phyloP scores from a whole-genome alignment of 2,113 vertebrate genomes.

The Brachypodius melanocephalos region DNA sequence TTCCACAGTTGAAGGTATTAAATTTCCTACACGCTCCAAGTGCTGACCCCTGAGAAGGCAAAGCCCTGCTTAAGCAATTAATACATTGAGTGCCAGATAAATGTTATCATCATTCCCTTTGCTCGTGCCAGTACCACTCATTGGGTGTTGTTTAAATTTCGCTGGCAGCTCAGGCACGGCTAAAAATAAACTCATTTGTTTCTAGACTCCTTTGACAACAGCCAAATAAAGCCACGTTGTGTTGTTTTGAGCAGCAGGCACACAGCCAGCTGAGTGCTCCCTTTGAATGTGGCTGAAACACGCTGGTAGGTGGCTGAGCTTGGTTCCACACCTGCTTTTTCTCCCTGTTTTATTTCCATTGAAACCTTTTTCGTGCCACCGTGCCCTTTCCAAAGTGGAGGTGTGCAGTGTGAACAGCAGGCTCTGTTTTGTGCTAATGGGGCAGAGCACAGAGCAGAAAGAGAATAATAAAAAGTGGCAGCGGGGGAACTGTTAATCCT shows the following conservation, averaged over 20 bases:
- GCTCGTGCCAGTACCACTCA: neutral
- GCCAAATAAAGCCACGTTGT: neutral
- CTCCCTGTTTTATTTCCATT: neutral
- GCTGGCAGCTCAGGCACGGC: neutral
- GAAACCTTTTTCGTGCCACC: neutral
- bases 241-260: neutral
- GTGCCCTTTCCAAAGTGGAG: neutral
- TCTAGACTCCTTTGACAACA: neutral
- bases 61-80: neutral
- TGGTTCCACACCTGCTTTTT: neutral
- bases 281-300: neutral
- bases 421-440: neutral
- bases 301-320: neutral
- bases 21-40: neutral
- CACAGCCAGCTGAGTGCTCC: neutral
- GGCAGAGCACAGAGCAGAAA: neutral
- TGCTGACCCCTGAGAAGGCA: neutral
- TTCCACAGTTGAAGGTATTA: neutral
- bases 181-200: slow-evolving; percentile 41
- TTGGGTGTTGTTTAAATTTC: neutral
- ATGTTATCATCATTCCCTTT: neutral
- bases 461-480: neutral
- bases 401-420: neutral
- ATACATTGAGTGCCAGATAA: neutral
- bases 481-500: neutral